phyloP scores from a whole-genome alignment of 2,113 vertebrate genomes.

The Camelus bactrianus region DNA sequence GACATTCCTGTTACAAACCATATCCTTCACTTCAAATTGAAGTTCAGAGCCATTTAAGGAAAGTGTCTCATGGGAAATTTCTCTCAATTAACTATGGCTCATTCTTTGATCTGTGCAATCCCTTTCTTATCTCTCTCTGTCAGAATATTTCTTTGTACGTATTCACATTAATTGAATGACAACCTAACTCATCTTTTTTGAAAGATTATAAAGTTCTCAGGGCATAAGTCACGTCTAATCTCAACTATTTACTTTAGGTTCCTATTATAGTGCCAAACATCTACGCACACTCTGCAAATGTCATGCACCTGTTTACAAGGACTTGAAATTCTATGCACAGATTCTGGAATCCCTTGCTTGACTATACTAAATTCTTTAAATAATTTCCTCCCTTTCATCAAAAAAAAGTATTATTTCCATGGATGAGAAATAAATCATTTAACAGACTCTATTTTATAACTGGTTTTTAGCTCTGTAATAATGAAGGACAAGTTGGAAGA shows the following conservation, averaged over 20 bases:
- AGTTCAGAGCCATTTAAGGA: constrained; percentile 68
- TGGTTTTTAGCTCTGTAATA: constrained; percentile 72
- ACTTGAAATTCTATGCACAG: constrained; percentile 55
- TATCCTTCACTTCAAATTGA: constrained; percentile 70
- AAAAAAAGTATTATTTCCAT: constrained; percentile 71
- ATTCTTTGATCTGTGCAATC: constrained; percentile 75
- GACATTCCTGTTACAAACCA: constrained; percentile 51
- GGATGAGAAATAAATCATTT: constrained; percentile 70
- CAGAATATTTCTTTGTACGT: constrained; percentile 73
- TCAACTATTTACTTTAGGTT: constrained; percentile 33
- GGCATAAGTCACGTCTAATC: constrained; percentile 55
- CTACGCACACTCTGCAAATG: neutral
- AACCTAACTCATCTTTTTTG: constrained; percentile 42
- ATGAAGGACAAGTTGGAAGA: constrained; percentile 77
- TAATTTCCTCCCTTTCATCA: constrained; percentile 80
- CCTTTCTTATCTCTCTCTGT: constrained; percentile 73
- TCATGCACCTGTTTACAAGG: constrained; percentile 68
- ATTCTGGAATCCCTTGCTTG: constrained; percentile 57
- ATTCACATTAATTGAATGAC: constrained; percentile 64
- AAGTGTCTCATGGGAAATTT: constrained; percentile 76
- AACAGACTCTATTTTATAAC: constrained; percentile 61
- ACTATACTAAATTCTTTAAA: constrained; percentile 75
- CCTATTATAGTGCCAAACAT: constrained; percentile 4
- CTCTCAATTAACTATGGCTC: constrained; percentile 66
- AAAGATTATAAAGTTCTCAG: constrained; percentile 72